Evolutionary conservation across 2,113 vertebrate species (phyloP), one percentile per base, ranked within the genome.

Genomic region (Leptodactylus fuscus): DNA sequence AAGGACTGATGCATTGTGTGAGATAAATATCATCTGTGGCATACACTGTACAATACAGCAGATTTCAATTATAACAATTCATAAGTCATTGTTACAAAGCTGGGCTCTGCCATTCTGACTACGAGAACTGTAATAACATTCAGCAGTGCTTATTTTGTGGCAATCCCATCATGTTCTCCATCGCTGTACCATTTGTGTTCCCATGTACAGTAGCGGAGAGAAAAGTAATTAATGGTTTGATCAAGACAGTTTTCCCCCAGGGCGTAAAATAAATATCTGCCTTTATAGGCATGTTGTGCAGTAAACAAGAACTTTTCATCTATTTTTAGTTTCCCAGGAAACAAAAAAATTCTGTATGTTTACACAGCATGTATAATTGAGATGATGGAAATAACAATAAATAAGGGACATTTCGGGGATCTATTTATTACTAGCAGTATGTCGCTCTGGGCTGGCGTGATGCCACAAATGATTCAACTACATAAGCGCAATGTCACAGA

Each of bases 41-140:
- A 69, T 58, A 71, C 16, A 49, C 34, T 73, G 48, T 3, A 74
- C 69, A 83, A 83, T 73, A 82, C 41, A 71, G 65, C 22, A 71
- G 29, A 53, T 71, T 82, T 82, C 29, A 73, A 83, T 83, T 58
- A 83, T 41, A 83, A 65, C 80, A 81, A 81, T 69, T 81, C 60
- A 81, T 49, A 81, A 69, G 62, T 69, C 81, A 73, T 58, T 74
- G 48, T 73, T 82, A 82, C 53, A 34, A 69, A 36, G 62, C 62
- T 18, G 13, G n/a, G 81, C 69, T 74, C 81, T 74, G 49, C 13
- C n/a, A 20, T 55, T 83, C 51, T 58, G 34, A 1, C 20, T 9
- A 73, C 13, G 13, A 27, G 49, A 36, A 32, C 69, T 55, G 29
- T 82, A 71, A 82, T 24, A 71, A 55, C 48, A 73, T 53, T 74